Evolutionary conservation across 2,888 invertebrate genomes (phyloP), one percentile per base, ranked within the genome.

Genomic region (Danaus chrysippus): DNA sequence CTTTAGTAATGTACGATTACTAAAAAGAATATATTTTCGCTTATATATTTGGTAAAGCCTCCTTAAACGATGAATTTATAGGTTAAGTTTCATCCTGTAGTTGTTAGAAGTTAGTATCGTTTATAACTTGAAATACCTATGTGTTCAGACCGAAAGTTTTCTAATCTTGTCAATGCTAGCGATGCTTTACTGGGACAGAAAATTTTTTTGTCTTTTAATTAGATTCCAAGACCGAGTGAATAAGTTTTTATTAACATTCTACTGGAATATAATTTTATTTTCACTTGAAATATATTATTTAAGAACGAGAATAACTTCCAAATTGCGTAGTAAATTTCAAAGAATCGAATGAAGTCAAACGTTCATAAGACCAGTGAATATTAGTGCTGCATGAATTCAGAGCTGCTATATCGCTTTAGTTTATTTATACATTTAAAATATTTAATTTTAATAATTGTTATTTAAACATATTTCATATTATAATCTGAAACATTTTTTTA

Each of bases 201-300:
- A 79, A 77, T 72, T 73, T 72, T 77, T 77, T 76, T 76, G 79
- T 73, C 75, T 75, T 73, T 78, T 85, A 84, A 86, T 86, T 85
- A 86, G 79, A 84, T 84, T 79, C 76, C 71, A 59, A 67, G 76
- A 77, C 77, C 79, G 75, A 76, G 77, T 73, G 44, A 53, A 58
- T 46, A 63, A 54, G 46, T 46, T 46, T 46, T 46, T 13, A 46
- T n/a, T 46, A 46, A 43, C 43, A 11, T 43, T 43, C 46, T 15
- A 46, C 13, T 13, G n/a, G 15, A n/a, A 46, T 13, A 3, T 13
- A 2, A 12, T 13, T n/a, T 46, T 13, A 13, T 13, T 9, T 46
- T 10, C 13, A 46, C 15, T 46, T 46, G 10, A n/a, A 13, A 13
- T 9, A n/a, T 43, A 46, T n/a, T 13, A 10, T 17, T 49, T 10